A percentile compares a stretch with the other conserved stretches of the same genome.
Conservation (phyloP, 2,113 vertebrate species). For the Chlorodrepanis virens region DNA sequence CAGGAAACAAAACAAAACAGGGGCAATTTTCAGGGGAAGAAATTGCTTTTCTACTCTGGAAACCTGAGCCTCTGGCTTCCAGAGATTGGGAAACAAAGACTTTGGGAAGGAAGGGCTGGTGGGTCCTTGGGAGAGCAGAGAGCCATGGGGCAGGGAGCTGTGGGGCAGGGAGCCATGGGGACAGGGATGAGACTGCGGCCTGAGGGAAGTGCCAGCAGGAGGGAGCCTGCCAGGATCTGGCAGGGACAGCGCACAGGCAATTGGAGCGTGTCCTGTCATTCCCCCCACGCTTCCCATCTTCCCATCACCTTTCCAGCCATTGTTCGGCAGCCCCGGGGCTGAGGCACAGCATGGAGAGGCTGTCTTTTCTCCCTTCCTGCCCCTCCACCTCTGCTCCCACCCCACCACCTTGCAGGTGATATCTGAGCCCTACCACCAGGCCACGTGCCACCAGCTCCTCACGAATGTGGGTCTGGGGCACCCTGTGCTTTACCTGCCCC, state of each 20-base stretch:
- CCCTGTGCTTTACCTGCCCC: not conserved
- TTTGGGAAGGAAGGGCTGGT: not conserved
- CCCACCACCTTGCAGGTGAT: not conserved
- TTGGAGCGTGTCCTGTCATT: not conserved
- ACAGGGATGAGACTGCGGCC: not conserved
- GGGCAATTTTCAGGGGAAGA: not conserved
- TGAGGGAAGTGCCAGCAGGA: not conserved
- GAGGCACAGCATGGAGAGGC: not conserved
- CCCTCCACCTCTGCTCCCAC: not conserved
- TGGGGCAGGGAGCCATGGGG: not conserved
- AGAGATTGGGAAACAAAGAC: not conserved
- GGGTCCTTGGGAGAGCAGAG: not conserved
- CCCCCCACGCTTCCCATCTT: not conserved
- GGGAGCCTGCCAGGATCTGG: not conserved
- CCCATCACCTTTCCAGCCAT: not conserved
- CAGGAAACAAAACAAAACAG: not conserved
- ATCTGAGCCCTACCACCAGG: not conserved
- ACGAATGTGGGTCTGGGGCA: not conserved
- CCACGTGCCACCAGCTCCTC: not conserved
- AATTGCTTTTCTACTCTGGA: not conserved
- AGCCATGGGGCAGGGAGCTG: not conserved
- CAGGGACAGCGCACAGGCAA: not conserved
- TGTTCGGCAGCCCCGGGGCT: not conserved
- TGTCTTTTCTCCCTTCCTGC: not conserved
- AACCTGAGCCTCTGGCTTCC: not conserved